Base-by-base conservation (phyloP, 2,113 vertebrate genomes). In the Alethe castanea region DNA sequence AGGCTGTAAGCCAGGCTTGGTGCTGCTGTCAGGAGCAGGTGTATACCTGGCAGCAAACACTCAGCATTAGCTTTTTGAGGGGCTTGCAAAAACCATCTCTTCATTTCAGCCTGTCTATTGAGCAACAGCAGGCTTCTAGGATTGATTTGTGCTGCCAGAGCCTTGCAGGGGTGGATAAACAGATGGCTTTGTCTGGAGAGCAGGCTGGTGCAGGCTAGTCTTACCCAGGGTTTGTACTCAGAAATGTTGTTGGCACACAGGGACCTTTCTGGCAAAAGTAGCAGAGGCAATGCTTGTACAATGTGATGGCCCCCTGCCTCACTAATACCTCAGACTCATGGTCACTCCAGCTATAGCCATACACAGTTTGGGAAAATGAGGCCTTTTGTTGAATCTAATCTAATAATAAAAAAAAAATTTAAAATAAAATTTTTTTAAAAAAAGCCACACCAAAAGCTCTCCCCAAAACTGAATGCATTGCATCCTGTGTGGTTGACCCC, bases 171-270 rank as follows among this genome's bases (percentile, higher is more conserved):
- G 36, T 67, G 23, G 47, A 44, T 83, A 79, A 92, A 92, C 93
- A 93, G 79, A 95, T 95, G 85, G 90, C 79, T 95, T 95, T 92
- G 81, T 96, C 91, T 95, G 93, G 56, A 92, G 59, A 25, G 12
- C 56, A 78, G 85, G 35, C 42, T 91, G 59, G 67, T 62, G 52
- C 72, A 92, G 65, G 24, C 25, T 81, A 74, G 47, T 74, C 42
- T 86, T 67, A 85, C 76, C 38, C 29, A 38, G 19, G 47, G 16
- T 54, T 70, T 91, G 42, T 65, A 64, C 50, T 87, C 59, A 73
- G 50, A 90, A 85, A 73, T 67, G 33, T 42, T 90, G 36, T 14
- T 91, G 60, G 61, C 89, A 73, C 25, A 59, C 35, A 74, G 44
- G 45, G 81, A 48, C 12, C 5, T 87, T 80, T 90, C 62, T 90